Evolutionary conservation across 1,140 invertebrate genomes (phyloP), one percentile per base, ranked within the genome.

Genomic region (Eumeta japonica): DNA sequence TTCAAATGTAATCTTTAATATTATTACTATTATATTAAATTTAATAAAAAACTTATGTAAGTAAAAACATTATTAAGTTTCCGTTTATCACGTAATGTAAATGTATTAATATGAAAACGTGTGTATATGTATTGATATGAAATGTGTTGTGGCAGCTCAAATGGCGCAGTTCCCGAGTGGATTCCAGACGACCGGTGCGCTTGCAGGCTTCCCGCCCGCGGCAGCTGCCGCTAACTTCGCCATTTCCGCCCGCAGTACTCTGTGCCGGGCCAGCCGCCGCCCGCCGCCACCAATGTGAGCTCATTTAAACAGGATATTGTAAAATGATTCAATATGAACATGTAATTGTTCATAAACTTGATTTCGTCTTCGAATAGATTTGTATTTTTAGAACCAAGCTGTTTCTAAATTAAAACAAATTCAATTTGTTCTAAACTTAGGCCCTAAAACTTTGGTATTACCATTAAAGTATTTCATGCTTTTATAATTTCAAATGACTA

Each of bases 211-310:
- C 66, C 72, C 78, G 4, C 71, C 79, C 16, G 75, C 81, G 7
- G 83, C 84, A 10, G 82, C 85, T 15, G 86, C 86, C 28, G 86
- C 87, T 28, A 92, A 89, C 66, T 92, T 93, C 70, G 84, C 86
- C 45, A 90, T 66, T 92, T 92, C 75, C 83, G 89, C 76, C 89
- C 90, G 63, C 89, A 92, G 80, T 93, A 91, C 79, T 91, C 89
- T 43, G 88, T 93, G 52, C 89, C 89, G 43, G 88, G 89, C 10
- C 88, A 90, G 63, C 84, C 86, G 29, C 35, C 60, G 41, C 43
- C 60, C 53, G 55, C 62, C 41, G 41, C 46, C 39, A 66, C 67
- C 42, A 73, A 61, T 57, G 73, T 76, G 41, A 61, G 58, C n/a
- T 7, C n/a, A 7, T 24, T n/a, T 24, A 24, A n/a, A 24, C 20